Evolutionary conservation across 2,797 vertebrate species (phyloP).

Genomic region (Sebastolobus altivelis): DNA sequence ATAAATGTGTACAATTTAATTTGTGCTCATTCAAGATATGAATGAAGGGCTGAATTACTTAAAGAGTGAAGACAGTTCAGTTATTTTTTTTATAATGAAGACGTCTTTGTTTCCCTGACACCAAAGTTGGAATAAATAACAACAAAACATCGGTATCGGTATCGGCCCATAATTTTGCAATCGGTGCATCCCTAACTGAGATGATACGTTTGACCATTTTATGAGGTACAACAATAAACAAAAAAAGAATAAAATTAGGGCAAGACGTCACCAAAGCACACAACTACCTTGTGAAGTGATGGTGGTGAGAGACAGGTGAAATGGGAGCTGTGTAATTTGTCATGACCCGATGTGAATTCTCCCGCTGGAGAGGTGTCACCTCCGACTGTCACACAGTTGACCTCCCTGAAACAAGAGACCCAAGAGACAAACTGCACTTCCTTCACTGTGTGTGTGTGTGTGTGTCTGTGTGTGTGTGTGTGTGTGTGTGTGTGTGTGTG

Average conservation of each 20-base stretch:
- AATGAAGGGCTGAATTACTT: no score
- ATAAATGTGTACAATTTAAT: no score
- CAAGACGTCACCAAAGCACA: slow-evolving; percentile 10
- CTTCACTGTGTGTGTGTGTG: slow-evolving; percentile 36
- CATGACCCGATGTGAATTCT: slow-evolving; percentile 61
- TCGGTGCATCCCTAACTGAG: not conserved
- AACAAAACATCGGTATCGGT: no score
- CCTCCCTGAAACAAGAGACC: slow-evolving; percentile 75
- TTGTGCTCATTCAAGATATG: no score
- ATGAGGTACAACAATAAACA: not conserved
- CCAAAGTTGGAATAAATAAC: no score
- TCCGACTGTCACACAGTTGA: slow-evolving; percentile 78
- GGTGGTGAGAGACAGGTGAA: slow-evolving; percentile 66
- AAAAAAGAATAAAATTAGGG: not conserved
- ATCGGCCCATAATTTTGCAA: no score
- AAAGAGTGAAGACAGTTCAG: no score
- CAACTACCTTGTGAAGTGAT: slow-evolving; percentile 16
- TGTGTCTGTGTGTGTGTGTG: not conserved
- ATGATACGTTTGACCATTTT: not conserved
- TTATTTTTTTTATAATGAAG: no score
- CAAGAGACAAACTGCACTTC: slow-evolving; percentile 68
- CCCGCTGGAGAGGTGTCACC: slow-evolving; percentile 69
- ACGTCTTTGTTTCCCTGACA: no score
- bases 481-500: not conserved
- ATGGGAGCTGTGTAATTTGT: slow-evolving; percentile 70